Percentiles rank a stretch among this genome's conserved stretches.
Conservation (phyloP, 2,797 vertebrate genomes). For the Craterocephalus amniculus region DNA sequence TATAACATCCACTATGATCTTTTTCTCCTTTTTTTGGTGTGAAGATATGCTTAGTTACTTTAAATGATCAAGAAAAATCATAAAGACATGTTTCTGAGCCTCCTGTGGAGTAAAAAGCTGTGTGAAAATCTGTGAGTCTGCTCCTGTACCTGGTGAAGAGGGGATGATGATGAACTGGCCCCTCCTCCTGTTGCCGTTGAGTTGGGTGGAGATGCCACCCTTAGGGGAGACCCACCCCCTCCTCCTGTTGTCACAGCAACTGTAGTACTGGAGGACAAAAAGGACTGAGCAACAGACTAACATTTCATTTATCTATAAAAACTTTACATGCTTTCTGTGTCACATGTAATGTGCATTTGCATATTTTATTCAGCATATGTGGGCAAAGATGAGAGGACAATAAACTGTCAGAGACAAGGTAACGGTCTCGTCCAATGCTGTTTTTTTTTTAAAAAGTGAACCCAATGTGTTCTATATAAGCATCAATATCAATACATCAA, state of each 20-base stretch:
- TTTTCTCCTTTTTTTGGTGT: too few relatives aligned
- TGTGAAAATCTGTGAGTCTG: background rate
- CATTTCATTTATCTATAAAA: background rate
- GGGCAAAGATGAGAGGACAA: background rate
- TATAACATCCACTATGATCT: background rate
- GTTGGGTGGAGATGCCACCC: constrained; percentile 91
- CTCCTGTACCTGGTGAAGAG: constrained; percentile 88
- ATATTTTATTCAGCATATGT: background rate
- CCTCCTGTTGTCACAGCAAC: constrained; percentile 78
- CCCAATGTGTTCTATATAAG: background rate
- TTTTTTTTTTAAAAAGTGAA: constrained; percentile 4
- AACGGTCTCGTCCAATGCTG: background rate
- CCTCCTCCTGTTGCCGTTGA: constrained; percentile 84
- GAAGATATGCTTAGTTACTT: too few relatives aligned
- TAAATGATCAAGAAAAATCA: too few relatives aligned
- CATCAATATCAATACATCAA: constrained; percentile 8
- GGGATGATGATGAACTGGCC: constrained; percentile 82
- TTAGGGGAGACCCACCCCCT: constrained; percentile 86
- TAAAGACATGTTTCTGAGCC: background rate
- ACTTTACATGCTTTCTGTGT: background rate
- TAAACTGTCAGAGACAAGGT: constrained; percentile 7
- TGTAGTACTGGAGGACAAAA: constrained; percentile 63
- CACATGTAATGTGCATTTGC: background rate
- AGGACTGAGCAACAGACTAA: background rate
- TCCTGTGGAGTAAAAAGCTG: background rate